Conservation (phyloP, 2,888 invertebrate species). For the Drosophila cognata region DNA sequence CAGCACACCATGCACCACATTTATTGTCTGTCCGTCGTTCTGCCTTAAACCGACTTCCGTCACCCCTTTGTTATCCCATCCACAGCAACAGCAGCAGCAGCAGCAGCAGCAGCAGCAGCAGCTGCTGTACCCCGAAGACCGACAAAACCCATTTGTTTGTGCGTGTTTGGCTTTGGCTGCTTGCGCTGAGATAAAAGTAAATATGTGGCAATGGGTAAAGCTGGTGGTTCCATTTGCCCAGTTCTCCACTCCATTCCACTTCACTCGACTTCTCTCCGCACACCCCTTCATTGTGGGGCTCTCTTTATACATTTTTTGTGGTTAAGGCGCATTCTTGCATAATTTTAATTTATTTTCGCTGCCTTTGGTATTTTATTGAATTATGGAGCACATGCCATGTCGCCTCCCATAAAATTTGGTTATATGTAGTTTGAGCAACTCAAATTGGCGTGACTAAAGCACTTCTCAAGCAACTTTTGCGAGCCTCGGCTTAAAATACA, state of each 20-base stretch:
- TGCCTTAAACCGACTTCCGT: constrained; percentile 33
- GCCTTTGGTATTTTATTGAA: constrained; percentile 56
- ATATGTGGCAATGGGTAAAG: constrained; percentile 75
- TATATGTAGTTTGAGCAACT: constrained; percentile 20
- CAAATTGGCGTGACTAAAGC: constrained; percentile 2
- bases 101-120: not conserved
- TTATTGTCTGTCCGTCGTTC: constrained; percentile 59
- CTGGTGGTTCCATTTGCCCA: constrained; percentile 61
- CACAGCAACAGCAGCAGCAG: not conserved
- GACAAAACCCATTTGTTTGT: constrained; percentile 70
- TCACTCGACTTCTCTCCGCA: constrained; percentile 1
- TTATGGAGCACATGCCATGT: constrained; percentile 36
- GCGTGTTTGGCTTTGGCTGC: constrained; percentile 74
- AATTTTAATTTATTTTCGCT: constrained; percentile 72
- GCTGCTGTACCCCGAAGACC: constrained; percentile 27
- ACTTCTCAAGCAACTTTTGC: not conserved
- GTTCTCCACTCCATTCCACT: constrained; percentile 15
- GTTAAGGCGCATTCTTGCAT: constrained; percentile 58
- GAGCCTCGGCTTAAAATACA: not conserved
- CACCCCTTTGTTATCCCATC: constrained; percentile 14
- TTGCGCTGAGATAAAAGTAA: constrained; percentile 74
- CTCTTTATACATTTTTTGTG: constrained; percentile 22
- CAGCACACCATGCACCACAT: constrained; percentile 63
- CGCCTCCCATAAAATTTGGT: constrained; percentile 27
- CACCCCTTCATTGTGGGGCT: constrained; percentile 17